Conservation (phyloP, 2,888 invertebrate species). For the Tribolium freemani region DNA sequence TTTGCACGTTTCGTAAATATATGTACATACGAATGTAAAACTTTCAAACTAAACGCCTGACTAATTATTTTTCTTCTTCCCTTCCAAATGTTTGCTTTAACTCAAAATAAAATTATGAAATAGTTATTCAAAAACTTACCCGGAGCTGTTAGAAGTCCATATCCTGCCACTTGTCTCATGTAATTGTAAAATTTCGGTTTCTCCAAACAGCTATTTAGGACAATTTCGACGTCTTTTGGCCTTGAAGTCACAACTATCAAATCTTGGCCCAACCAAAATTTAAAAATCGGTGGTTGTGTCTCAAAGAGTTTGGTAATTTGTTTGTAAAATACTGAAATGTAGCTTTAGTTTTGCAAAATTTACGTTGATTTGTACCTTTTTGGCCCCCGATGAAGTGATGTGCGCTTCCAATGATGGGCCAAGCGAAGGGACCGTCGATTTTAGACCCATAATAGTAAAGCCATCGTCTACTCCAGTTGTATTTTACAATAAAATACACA, state of each 20-base stretch:
- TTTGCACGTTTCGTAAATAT: too few relatives aligned
- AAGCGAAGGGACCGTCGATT: neutral
- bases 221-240: neutral
- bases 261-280: neutral
- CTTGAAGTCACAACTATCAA: neutral
- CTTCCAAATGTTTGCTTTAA: neutral
- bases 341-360: neutral
- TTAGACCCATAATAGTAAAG: conserved; percentile 1
- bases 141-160: neutral
- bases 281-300: neutral
- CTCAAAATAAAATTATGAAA: neutral
- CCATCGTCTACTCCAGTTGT: neutral
- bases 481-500: neutral
- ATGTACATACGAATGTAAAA: too few relatives aligned
- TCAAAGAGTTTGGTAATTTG: neutral
- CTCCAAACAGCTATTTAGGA: neutral
- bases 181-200: neutral
- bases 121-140: neutral
- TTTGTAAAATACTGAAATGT: neutral
- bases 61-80: too few relatives aligned
- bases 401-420: neutral
- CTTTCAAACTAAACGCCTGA: too few relatives aligned
- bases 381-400: neutral
- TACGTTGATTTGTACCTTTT: neutral
- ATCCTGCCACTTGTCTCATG: neutral